These are phyloP conservation scores for Melanerpes formicivorus DNA, from an alignment of 2,113 vertebrate species.

Conservation along the genomic window DNA sequence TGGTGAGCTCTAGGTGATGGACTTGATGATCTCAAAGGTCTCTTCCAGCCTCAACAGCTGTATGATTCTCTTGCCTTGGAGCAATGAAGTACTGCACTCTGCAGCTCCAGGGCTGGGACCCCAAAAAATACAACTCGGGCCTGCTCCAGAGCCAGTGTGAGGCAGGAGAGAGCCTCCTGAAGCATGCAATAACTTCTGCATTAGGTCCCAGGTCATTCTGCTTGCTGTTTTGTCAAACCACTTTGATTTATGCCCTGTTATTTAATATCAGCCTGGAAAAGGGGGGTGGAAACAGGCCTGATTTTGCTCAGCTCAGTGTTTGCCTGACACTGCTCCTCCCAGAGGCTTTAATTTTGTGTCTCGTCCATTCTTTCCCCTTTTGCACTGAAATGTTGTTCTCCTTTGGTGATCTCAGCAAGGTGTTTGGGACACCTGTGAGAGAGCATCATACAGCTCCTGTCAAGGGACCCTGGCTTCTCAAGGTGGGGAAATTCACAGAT, in stretches of 20 bases:
- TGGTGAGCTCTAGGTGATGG: neutral
- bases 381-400: slow-evolving; percentile 10
- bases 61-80: accelerated
- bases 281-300: neutral
- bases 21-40: neutral
- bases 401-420: too few relatives aligned
- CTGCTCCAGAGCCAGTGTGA: neutral
- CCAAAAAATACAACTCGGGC: accelerated
- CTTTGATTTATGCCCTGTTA: neutral
- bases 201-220: neutral
- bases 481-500: neutral
- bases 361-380: neutral
- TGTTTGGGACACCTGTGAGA: neutral
- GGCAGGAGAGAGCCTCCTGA: neutral
- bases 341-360: slow-evolving; percentile 28
- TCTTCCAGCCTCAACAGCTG: neutral
- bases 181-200: neutral
- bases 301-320: neutral
- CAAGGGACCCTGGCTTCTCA: neutral
- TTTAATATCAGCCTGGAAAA: neutral
- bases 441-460: slow-evolving; percentile 9
- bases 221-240: slow-evolving; percentile 6
- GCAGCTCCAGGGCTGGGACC: accelerated
- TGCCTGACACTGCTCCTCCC: neutral
- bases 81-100: accelerated